Percentiles rank a stretch among this genome's conserved stretches.
Evolutionary conservation across 2,888 invertebrate species (phyloP).

Genomic region (Folsomia candida): DNA sequence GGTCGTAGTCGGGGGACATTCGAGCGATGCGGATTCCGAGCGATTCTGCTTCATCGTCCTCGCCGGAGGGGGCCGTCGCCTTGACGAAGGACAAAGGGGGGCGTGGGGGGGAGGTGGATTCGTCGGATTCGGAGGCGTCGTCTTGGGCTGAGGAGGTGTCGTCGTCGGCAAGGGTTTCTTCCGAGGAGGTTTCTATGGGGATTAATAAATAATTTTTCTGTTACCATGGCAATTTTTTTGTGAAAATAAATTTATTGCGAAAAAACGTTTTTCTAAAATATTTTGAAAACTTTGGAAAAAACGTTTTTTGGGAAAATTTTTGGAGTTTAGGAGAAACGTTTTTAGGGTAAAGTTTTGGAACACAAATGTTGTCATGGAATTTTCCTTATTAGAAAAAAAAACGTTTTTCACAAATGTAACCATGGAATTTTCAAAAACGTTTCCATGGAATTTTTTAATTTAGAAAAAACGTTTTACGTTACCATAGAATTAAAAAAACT

Average conservation of each 20-base stretch:
- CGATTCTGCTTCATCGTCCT: constrained; percentile 42
- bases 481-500: not conserved
- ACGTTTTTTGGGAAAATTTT: too few relatives aligned
- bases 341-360: too few relatives aligned
- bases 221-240: too few relatives aligned
- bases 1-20: not conserved
- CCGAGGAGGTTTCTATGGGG: too few relatives aligned
- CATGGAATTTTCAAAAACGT: not conserved
- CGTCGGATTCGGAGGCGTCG: constrained; percentile 7
- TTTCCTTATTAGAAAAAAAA: too few relatives aligned
- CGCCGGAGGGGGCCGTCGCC: constrained; percentile 31
- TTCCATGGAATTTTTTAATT: not conserved
- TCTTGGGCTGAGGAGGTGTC: constrained; percentile 32
- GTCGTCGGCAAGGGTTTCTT: constrained; percentile 25
- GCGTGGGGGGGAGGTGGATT: constrained; percentile 2
- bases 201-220: constrained; percentile 18
- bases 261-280: constrained; percentile 8
- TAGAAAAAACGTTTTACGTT: not conserved
- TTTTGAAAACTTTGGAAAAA: not conserved
- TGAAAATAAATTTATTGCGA: too few relatives aligned
- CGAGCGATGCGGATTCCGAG: constrained; percentile 15
- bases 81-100: constrained; percentile 32
- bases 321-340: too few relatives aligned
- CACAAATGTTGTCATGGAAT: too few relatives aligned
- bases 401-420: too few relatives aligned